Evolutionary conservation across 2,888 invertebrate species (phyloP).

Genomic region (Drosophila siamana): DNA sequence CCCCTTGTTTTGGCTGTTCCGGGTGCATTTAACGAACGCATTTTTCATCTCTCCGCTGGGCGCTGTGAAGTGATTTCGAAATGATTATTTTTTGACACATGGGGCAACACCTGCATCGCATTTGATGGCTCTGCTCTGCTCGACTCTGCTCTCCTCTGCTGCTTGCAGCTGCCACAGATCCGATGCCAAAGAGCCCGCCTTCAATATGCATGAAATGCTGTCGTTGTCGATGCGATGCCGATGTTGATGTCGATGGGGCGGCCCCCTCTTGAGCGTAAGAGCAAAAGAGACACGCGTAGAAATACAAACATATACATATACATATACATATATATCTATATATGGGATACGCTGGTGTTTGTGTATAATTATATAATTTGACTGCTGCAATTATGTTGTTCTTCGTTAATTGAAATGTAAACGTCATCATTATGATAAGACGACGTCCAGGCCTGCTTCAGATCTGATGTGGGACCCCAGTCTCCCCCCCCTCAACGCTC

Average conservation of each 20-base stretch:
- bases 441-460: conserved; percentile 36
- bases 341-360: conserved; percentile 43
- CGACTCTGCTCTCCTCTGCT: conserved; percentile 14
- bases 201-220: conserved; percentile 53
- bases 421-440: conserved; percentile 81
- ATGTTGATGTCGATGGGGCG: conserved; percentile 38
- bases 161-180: conserved; percentile 69
- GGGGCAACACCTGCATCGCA: conserved; percentile 76
- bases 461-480: conserved; percentile 30
- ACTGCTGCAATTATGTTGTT: conserved; percentile 82
- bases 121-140: conserved; percentile 50
- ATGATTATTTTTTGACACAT: conserved; percentile 80
- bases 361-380: conserved; percentile 81
- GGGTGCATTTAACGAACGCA: conserved; percentile 69
- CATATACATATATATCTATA: conserved; percentile 2
- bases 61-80: conserved; percentile 75
- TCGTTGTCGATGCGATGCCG: conserved; percentile 6
- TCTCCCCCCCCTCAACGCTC: not conserved
- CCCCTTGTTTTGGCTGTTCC: conserved; percentile 24
- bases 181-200: conserved; percentile 43
- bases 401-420: conserved; percentile 81
- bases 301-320: too few species aligned
- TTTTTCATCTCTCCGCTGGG: conserved; percentile 62
- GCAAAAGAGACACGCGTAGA: not conserved
- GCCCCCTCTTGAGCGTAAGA: conserved; percentile 1